These are phyloP conservation scores for Poeciliopsis turneri DNA, from an alignment of 2,797 vertebrate genomes.

Conservation along the genomic window DNA sequence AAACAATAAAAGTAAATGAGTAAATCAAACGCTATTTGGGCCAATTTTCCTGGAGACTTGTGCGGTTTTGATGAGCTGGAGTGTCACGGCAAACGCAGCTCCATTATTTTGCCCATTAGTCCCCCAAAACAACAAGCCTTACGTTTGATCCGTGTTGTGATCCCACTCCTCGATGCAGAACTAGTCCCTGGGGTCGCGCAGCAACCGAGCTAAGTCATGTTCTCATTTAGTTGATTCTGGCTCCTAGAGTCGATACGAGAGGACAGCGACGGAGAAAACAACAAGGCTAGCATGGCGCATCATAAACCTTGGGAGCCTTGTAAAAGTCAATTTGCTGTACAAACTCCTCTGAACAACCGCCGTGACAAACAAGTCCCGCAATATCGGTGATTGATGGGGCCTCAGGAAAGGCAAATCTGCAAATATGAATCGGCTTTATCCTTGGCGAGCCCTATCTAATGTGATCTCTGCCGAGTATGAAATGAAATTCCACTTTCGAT, in stretches of 20 bases:
- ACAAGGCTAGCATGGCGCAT: slow-evolving; percentile 47
- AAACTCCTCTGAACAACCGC: slow-evolving; percentile 49
- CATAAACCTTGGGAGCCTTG: slow-evolving; percentile 66
- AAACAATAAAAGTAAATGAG: slow-evolving; percentile 6
- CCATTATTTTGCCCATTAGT: slow-evolving; percentile 62
- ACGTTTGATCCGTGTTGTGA: slow-evolving; percentile 66
- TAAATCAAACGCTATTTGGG: neutral
- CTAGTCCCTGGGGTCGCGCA: slow-evolving; percentile 74
- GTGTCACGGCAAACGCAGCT: slow-evolving; percentile 45
- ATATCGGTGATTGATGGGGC: slow-evolving; percentile 59
- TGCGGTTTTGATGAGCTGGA: slow-evolving; percentile 59
- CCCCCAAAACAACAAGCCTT: slow-evolving; percentile 53
- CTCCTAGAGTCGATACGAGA: slow-evolving; percentile 48
- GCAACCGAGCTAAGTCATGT: slow-evolving; percentile 74
- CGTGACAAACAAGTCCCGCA: slow-evolving; percentile 46
- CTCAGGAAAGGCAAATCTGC: slow-evolving; percentile 63
- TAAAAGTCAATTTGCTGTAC: slow-evolving; percentile 72
- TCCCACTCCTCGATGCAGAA: slow-evolving; percentile 76
- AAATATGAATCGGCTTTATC: slow-evolving; percentile 69
- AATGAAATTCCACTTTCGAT: slow-evolving; percentile 71
- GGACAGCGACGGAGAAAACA: slow-evolving; percentile 57
- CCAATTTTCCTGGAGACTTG: slow-evolving; percentile 29
- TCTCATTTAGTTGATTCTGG: slow-evolving; percentile 66
- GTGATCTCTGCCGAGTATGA: slow-evolving; percentile 61
- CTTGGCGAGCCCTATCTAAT: slow-evolving; percentile 66